phyloP scores from a whole-genome alignment of 2,113 vertebrate species.

The Nothoprocta perdicaria region DNA sequence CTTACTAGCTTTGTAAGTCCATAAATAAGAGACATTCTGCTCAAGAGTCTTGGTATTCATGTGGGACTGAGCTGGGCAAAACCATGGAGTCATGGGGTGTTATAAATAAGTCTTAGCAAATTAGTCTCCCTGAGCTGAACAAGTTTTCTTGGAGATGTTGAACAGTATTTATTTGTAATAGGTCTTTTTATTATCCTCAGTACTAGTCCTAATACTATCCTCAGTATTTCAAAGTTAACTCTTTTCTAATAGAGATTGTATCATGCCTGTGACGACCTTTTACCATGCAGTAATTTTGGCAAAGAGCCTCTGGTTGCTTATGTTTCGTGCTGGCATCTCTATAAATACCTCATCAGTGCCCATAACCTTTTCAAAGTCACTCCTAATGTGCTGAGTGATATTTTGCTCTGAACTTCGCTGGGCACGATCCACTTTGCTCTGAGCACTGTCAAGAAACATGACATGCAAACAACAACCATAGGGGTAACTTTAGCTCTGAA shows the following conservation, averaged over 20 bases:
- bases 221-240: background rate
- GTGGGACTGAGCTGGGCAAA: background rate
- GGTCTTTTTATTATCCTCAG: background rate
- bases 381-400: background rate
- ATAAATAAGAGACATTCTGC: background rate
- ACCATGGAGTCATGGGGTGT: background rate
- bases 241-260: background rate
- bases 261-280: background rate
- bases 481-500: background rate
- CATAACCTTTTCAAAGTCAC: background rate
- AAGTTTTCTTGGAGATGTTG: background rate
- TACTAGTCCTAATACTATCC: background rate
- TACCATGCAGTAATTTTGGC: background rate
- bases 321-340: background rate
- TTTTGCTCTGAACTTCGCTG: conserved; percentile 28
- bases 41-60: background rate
- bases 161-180: background rate
- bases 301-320: background rate
- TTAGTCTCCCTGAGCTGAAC: background rate
- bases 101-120: background rate
- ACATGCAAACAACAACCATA: background rate
- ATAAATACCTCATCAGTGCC: background rate
- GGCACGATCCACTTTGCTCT: conserved; percentile 22
- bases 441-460: background rate
- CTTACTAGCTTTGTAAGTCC: background rate